These are phyloP conservation scores for Propithecus deckenii DNA, from an alignment of 2,797 vertebrate genomes.

Conservation along the genomic window DNA sequence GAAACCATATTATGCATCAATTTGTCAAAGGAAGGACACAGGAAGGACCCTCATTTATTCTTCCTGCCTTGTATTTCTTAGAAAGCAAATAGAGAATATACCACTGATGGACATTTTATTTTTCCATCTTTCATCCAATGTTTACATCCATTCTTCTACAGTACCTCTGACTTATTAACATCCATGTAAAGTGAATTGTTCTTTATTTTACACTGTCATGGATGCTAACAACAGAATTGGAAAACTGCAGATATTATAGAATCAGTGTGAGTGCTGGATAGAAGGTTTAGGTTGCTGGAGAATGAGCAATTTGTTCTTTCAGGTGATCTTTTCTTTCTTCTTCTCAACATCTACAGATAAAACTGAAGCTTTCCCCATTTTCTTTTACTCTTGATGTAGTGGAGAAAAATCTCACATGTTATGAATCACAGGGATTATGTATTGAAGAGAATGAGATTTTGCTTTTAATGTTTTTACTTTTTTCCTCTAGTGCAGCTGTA, in stretches of 20 bases:
- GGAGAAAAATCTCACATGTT: neutral
- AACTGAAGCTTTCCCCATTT: neutral
- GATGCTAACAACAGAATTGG: neutral
- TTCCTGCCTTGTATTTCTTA: neutral
- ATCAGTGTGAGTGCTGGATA: neutral
- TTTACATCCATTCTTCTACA: neutral
- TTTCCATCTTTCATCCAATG: neutral
- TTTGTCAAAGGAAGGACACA: neutral
- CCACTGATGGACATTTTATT: neutral
- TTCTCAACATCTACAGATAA: neutral
- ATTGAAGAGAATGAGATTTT: conserved; percentile 39
- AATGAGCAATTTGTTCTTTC: neutral
- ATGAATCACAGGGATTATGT: neutral
- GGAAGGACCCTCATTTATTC: neutral
- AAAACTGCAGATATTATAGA: neutral
- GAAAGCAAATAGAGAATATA: neutral
- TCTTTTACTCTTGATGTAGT: conserved; percentile 1
- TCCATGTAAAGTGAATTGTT: neutral
- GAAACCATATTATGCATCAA: neutral
- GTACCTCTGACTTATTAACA: neutral
- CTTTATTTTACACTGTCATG: neutral
- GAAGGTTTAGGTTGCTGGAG: neutral
- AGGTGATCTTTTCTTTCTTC: neutral
- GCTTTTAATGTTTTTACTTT: conserved; percentile 51
- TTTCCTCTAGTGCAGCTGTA: neutral